Evolutionary conservation across 2,888 invertebrate species (phyloP), one percentile per base, ranked within the genome.

Genomic region (Zonitis immaculata): DNA sequence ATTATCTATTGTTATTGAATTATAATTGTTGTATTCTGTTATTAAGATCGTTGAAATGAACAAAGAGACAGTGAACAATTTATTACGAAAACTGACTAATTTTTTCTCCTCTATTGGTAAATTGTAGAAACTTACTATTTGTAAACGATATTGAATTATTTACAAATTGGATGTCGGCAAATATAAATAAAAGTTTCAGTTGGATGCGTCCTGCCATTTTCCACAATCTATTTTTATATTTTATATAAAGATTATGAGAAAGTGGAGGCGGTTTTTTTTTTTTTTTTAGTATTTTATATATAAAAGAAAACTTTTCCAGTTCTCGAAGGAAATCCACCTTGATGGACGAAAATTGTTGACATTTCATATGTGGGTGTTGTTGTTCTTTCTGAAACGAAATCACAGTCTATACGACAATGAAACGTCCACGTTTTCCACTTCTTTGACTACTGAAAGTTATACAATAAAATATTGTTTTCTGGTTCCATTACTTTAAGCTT

Each of bases 1-100:
- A 52, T 56, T 52, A 49, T 55, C 51, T 51, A 56, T 56, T 56
- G 56, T 56, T 52, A 42, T 49, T 42, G 35, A 16, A 42, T 30
- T 39, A 52, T 44, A 56, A 56, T 56, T 56, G 55, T 42, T 42
- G 16, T 35, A 16, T 8, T 8, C 16, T 16, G 16, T 35, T 35
- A 35, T 35, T 3, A 18, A 9, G 35, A 16, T 16, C 16, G 9
- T 16, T 9, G 6, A 35, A 35, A 18, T 18, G 16, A 35, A 8
- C 35, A 18, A 32, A n/a, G 3, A 32, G 14, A 8, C 7, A 14
- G 11, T 9, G 9, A 27, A 44, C 11, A 39, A 30, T 43, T 50
- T 50, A 44, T 16, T 47, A 26, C 46, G 28, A 20, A 47, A 16
- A 48, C n/a, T 11, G 28, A 5, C 27, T 3, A 27, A 22, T 22